Evolutionary conservation across 2,113 vertebrate species (phyloP), one percentile per base, ranked within the genome.

Genomic region (Paraplagusia blochii): DNA sequence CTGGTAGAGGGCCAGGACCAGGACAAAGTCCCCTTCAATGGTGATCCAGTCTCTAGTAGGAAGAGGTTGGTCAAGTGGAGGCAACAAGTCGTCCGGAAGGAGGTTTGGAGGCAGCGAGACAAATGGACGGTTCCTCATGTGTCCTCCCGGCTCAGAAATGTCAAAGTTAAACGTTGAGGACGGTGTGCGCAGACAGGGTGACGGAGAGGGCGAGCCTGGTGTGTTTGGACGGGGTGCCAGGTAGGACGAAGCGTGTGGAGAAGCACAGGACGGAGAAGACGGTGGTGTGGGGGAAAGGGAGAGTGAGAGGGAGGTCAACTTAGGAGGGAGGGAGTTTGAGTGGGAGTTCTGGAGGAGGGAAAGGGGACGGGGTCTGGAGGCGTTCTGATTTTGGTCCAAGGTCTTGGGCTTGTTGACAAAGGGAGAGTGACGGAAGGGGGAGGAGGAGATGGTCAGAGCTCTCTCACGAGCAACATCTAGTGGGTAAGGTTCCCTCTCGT

Each of bases 1-100:
- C 81, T 94, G 93, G 56, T 93, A 94, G 40, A 95, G 88, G 50
- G 92, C 95, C 79, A 96, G 68, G 4, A 95, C 86, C 14, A 95
- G 79, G 33, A 96, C 94, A 69, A 94, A 96, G 74, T 96, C 92
- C 0, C 88, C 94, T 69, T 96, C 94, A 11, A 95, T 69, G 0
- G 91, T 94, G 61, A 94, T 88, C 94, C 94, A 96, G 48, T 90
- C 91, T 42, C 88, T 83, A 12, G 87, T 85, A 18, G 95, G 95
- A 11, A 95, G 62, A 0, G 93, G 93, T 53, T 91, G 87, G 43
- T 90, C 91, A 7, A 95, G 72, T 0, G 94, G 90, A 6, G 93
- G 91, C 50, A 96, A 76, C 48, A 95, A 84, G 61, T 92, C 74
- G 36, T 96, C 95, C 1, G 51, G 60, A 0, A 92, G 92, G 53